Base-by-base conservation (phyloP, 2,797 vertebrate species). In the Meriones psammophilus region DNA sequence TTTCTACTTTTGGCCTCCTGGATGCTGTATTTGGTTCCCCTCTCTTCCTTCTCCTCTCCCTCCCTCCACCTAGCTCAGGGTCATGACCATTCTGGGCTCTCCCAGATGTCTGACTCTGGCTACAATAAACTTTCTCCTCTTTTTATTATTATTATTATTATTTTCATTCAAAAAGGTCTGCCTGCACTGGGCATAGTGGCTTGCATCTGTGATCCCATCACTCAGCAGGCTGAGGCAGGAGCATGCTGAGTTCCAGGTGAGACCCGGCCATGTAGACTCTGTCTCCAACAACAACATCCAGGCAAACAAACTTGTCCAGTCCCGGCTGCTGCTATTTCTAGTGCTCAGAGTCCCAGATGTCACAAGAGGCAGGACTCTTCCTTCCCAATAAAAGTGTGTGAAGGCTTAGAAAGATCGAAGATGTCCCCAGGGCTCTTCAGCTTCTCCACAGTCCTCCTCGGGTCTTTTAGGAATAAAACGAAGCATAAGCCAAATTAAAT, bases 401-500 rank as follows among this genome's bases (percentile, higher is more conserved):
- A 62, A 8, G 36, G 30, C 69, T 94, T 74, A 33, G n/a, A 12
- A 28, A 33, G 26, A 73, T 7, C n/a, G 46, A 36, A 58, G 58
- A 58, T 14, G 68, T n/a, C 68, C 54, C 12, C 8, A 89, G 60
- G 89, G 54, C 50, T 71, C 46, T 78, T 42, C 56, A 69, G 66
- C 17, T 86, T 89, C 84, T 76, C 39, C 79, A 94, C 15, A 77
- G 33, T 36, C 60, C 8, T 83, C 68, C 62, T 94, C 22, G 22
- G 46, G 26, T 93, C 30, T 84, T 92, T 91, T n/a, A 1, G 71
- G 24, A 28, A 74, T 81, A 60, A 95, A 88, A 83, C 83, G 39
- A 96, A 91, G 17, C 26, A 62, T 46, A 91, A 85, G 93, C 62
- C 79, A 95, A 96, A 80, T 88, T 18, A 86, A 80, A 54, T 88